Conservation (phyloP, 2,113 vertebrate genomes). For the Sardina pilchardus region DNA sequence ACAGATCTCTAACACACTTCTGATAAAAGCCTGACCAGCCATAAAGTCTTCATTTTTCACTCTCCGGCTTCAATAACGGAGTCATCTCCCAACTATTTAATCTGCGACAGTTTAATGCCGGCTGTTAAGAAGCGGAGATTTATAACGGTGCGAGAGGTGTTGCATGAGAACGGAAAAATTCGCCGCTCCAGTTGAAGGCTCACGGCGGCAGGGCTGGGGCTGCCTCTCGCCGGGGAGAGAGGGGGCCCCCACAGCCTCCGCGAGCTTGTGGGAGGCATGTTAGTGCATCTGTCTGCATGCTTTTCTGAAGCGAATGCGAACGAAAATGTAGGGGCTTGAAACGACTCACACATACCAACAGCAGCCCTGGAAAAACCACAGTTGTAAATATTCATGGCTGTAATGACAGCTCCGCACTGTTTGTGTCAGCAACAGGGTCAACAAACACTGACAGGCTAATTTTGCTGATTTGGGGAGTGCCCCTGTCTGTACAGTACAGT, state of each 20-base stretch:
- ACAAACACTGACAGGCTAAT: conserved; percentile 43
- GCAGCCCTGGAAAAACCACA: conserved; percentile 1
- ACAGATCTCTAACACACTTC: conserved; percentile 45
- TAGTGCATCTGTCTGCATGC: not conserved
- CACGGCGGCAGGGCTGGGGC: conserved; percentile 44
- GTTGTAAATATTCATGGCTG: conserved; percentile 48
- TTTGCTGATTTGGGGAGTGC: conserved; percentile 16
- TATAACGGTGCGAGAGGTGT: conserved; percentile 59
- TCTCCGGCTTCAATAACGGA: conserved; percentile 57
- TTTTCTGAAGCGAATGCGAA: not conserved
- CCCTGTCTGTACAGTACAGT: conserved; percentile 14
- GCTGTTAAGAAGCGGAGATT: conserved; percentile 64
- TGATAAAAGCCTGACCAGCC: conserved; percentile 52
- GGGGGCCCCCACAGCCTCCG: not conserved
- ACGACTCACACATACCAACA: conserved; percentile 9
- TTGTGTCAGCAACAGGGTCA: conserved; percentile 57
- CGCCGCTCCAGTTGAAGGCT: not conserved
- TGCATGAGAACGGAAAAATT: conserved; percentile 63
- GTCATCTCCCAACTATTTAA: conserved; percentile 63
- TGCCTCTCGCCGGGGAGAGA: conserved; percentile 23
- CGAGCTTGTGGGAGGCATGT: not conserved
- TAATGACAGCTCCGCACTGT: conserved; percentile 44
- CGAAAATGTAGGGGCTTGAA: not conserved
- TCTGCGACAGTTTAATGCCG: conserved; percentile 63
- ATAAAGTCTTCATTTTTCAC: conserved; percentile 53